Evolutionary conservation across 2,888 invertebrate genomes (phyloP), one percentile per base, ranked within the genome.

Genomic region (Pandemis cinnamomeana): DNA sequence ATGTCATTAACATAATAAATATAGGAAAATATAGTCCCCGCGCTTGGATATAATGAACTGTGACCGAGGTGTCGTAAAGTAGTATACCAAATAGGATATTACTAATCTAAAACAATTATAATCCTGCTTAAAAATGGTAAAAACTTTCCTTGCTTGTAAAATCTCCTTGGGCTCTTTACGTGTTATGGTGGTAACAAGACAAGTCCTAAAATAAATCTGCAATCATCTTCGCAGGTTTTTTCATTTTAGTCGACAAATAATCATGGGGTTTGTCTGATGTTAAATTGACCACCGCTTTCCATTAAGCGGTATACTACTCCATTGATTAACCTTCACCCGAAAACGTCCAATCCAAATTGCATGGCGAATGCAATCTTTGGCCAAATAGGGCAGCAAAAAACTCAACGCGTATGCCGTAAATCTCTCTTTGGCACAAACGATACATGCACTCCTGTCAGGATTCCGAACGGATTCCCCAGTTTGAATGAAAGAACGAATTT

Each of bases 331-430:
- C 15, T 53, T 15, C 15, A 8, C 55, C 20, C 7, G 13, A 20
- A 20, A 55, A 20, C 6, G 55, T 20, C 55, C 20, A 8, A 20
- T 7, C 8, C 20, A 13, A 55, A 55, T 55, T 55, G 55, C 48
- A 15, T n/a, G n/a, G 5, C 27, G 27, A 44, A 10, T 15, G 62
- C 62, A 15, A 44, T 63, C 15, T n/a, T 44, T 15, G 5, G 5
- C 7, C 44, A 63, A 63, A 42, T 15, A 63, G 62, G 3, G 1
- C 42, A 44, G 44, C 15, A n/a, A 69, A 48, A 68, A 51, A 41
- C 69, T 42, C 20, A 27, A 70, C 42, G 63, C 53, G 63, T 53
- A 70, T 20, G 20, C 70, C 27, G 63, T 63, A 70, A 53, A 70
- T 70, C 48, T 63, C 42, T 11, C 51, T 53, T 55, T 63, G 27